Evolutionary conservation across 2,888 invertebrate species (phyloP).

Genomic region (Yponomeuta plumbellus): DNA sequence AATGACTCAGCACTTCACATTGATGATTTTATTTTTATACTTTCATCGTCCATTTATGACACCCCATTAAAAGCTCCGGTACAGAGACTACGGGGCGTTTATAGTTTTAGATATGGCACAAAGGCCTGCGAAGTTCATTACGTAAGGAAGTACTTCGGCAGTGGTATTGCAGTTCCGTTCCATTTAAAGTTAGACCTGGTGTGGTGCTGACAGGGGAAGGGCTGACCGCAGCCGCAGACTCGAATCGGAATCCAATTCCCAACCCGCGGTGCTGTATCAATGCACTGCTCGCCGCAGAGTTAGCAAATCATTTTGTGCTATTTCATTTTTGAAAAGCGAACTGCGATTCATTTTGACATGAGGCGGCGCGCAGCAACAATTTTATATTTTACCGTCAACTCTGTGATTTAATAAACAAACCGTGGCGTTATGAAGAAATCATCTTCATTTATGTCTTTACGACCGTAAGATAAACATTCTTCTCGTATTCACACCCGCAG

Average conservation of each 20-base stretch:
- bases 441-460: conserved; percentile 57
- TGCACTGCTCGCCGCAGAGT: neutral
- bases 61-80: neutral
- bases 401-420: conserved; percentile 50
- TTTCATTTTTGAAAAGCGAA: neutral
- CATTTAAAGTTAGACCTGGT: conserved; percentile 8
- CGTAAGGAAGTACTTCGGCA: neutral
- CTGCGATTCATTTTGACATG: neutral
- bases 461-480: conserved; percentile 62
- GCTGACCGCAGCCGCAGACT: conserved; percentile 8
- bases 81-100: neutral
- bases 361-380: neutral
- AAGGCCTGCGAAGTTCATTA: neutral
- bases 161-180: conserved; percentile 8
- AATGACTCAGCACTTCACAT: neutral
- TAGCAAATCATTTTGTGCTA: conserved; percentile 4
- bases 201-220: conserved; percentile 9
- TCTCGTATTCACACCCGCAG: conserved; percentile 45
- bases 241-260: conserved; percentile 9
- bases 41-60: neutral
- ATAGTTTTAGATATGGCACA: neutral
- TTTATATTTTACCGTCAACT: conserved; percentile 30
- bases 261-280: conserved; percentile 5
- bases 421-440: conserved; percentile 56
- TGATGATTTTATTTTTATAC: neutral